Percentiles rank a stretch among this genome's conserved stretches.
Evolutionary conservation across 2,888 invertebrate genomes (phyloP).

Genomic region (Pachymerium ferrugineum): DNA sequence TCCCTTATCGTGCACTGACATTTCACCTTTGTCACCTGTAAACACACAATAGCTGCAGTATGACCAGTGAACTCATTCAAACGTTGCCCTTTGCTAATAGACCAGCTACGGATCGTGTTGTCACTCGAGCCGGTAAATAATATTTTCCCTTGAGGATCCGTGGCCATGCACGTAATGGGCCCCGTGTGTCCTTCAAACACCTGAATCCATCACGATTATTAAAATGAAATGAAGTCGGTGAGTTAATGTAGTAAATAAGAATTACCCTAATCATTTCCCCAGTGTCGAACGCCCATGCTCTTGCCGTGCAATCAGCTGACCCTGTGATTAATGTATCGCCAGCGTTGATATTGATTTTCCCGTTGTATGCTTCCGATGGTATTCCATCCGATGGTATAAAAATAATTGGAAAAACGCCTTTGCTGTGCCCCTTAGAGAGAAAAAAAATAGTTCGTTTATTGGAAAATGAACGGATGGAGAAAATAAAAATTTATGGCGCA

Average conservation of each 20-base stretch:
- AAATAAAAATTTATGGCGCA: conserved; percentile 31
- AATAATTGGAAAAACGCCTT: conserved; percentile 51
- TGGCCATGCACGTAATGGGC: conserved; percentile 51
- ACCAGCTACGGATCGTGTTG: conserved; percentile 49
- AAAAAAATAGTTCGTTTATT: background rate
- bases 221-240: too few relatives aligned
- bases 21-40: conserved; percentile 44
- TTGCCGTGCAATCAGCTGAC: conserved; percentile 50
- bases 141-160: conserved; percentile 46
- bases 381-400: conserved; percentile 48
- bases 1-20: background rate
- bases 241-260: too few relatives aligned
- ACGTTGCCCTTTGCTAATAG: conserved; percentile 47
- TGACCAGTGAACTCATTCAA: conserved; percentile 49
- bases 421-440: conserved; percentile 48
- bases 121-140: conserved; percentile 52
- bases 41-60: conserved; percentile 48
- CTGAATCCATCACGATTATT: conserved; percentile 32
- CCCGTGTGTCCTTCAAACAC: conserved; percentile 48
- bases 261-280: conserved; percentile 44
- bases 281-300: conserved; percentile 52
- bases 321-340: conserved; percentile 51
- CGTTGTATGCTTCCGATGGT: conserved; percentile 41
- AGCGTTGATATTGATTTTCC: conserved; percentile 39
- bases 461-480: background rate